Conservation (phyloP, 35 echinoderm and acorn worm species). For the Hemicentrotus pulcherrimus region DNA sequence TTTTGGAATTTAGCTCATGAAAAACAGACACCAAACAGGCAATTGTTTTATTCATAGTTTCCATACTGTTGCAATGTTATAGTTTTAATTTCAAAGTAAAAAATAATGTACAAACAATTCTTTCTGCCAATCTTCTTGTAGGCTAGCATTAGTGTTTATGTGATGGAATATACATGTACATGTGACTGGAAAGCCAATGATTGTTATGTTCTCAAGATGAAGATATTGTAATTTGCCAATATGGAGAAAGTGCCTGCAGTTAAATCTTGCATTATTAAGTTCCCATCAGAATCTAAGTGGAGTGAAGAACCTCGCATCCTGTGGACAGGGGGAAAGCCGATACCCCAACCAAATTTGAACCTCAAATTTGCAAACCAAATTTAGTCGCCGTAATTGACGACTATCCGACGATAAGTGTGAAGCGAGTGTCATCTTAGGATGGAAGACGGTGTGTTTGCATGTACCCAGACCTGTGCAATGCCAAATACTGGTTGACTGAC, state of each 20-base stretch:
- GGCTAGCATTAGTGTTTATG: too few species aligned
- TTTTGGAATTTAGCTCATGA: not conserved
- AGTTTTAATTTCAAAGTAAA: too few species aligned
- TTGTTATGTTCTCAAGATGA: not conserved
- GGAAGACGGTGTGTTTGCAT: constrained; percentile 1
- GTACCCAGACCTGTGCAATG: not conserved
- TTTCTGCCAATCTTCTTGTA: too few species aligned
- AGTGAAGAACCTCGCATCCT: not conserved
- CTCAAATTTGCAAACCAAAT: constrained; percentile 46
- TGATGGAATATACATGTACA: too few species aligned
- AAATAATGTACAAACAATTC: too few species aligned
- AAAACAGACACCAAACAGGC: not conserved
- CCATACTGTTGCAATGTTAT: not conserved
- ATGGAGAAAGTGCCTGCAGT: not conserved
- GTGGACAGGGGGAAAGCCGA: not conserved
- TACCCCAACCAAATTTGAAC: constrained; percentile 23
- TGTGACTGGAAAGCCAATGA: not conserved
- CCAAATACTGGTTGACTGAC: too few species aligned
- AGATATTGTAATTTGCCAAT: not conserved
- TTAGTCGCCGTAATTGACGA: constrained; percentile 18
- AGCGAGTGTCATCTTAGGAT: not conserved
- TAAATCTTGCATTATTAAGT: constrained; percentile 7
- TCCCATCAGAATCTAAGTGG: not conserved
- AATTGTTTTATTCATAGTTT: not conserved
- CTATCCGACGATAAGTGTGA: constrained; percentile 6